phyloP scores from a whole-genome alignment of 2,113 vertebrate genomes.

The Pan troglodytes region NHGRI_mPanTro3-v2.1_pri NC_072408.2:75986501-75987000 shows the following conservation, averaged over 20 bases:
- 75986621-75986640: not conserved
- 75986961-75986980: not conserved
- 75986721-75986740: conserved; percentile 60
- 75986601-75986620: conserved; percentile 34
- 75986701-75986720: not conserved
- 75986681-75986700: not conserved
- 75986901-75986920: conserved; percentile 28
- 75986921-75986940: not conserved
- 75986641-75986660: not conserved
- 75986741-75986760: conserved; percentile 73
- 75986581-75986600: conserved; percentile 7
- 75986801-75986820: conserved; percentile 96
- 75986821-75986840: conserved; percentile 99
- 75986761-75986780: conserved; percentile 99
- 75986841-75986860: conserved; percentile 99
- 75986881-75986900: not conserved
- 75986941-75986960: not conserved
- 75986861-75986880: conserved; percentile 94
- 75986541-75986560: conserved; percentile 37
- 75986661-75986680: conserved; percentile 15
- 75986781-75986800: conserved; percentile 98
- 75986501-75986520: conserved; percentile 34
- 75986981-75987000: not conserved
- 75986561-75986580: not conserved
- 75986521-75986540: not conserved